Evolutionary conservation across 1,140 invertebrate genomes (phyloP), one percentile per base, ranked within the genome.

Genomic region (Drosophila lacteicornis): DNA sequence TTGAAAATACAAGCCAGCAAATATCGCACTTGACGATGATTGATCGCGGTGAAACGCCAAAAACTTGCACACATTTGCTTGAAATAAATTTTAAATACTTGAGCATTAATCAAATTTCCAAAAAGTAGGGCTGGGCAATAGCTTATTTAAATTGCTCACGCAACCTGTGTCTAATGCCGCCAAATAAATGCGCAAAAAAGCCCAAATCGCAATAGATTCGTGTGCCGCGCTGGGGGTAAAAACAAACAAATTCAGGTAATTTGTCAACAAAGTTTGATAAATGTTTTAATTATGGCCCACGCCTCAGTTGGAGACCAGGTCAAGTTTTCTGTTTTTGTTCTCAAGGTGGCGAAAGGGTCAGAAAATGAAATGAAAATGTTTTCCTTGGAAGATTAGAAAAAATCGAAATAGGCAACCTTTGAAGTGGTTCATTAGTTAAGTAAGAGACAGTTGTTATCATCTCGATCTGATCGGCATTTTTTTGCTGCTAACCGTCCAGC

Each of bases 181-280:
- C 12, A 3, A 22, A 36, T 33, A 67, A 67, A 69, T 71, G n/a
- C 51, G 47, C 60, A 53, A 69, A 69, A 57, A 71, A 42, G 13
- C 19, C 13, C 17, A 11, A 50, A 59, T 58, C 67, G 69, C 30
- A 45, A 73, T 74, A 38, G 53, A 73, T 60, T 27, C 40, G 51
- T 58, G 40, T n/a, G 27, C 19, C 45, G 51, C 38, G 25, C 4
- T 25, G 8, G 19, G 19, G 13, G 36, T 56, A 25, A 25, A 30
- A 67, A 53, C 53, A 76, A 76, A 66, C 75, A 78, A 79, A 58
- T 50, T 71, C 55, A 15, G 65, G 58, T 42, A 47, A 60, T 79
- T 79, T 79, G 67, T 79, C 76, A 79, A 71, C 76, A 79, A 68
- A 71, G 43, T 57, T 56, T 79, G 75, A 79, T 65, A 71, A 79